Base-by-base conservation (phyloP, 2,113 vertebrate species). In the Stegostoma tigrinum region DNA sequence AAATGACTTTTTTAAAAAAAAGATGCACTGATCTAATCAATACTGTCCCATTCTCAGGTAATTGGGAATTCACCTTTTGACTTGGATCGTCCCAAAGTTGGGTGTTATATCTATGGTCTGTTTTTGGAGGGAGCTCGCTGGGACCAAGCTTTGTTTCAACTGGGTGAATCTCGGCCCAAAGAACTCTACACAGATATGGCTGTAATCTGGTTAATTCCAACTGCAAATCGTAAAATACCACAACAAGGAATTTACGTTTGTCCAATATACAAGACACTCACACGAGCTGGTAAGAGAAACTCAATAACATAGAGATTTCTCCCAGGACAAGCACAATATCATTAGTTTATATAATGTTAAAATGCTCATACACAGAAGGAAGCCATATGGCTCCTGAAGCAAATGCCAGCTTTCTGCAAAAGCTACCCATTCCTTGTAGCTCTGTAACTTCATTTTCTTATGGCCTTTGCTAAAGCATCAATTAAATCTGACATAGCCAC, bases 221-320 rank as follows among this genome's bases (percentile, higher is more conserved):
- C 97, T 2, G 72, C 98, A 70, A 97, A 98, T 96, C 97, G 97
- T 96, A 98, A 97, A 96, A 75, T 96, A 2, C 97, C 97, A 0
- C 55, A 96, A 38, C 97, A 97, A 0, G 97, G 98, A 96, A 96
- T 97, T 96, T 99, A 99, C 96, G 5, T 99, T 68, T 99, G 99
- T 96, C 98, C 98, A n/a, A 98, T 99, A 97, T 99, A 99, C 38
- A 99, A 99, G 97, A 99, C 99, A 0, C 98, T 99, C 83, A 98
- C 98, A 55, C 97, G 98, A 0, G 98, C 99, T 96, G 98, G 98
- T 99, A 97, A 64, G 97, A 67, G 4, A 66, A 93, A 67, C 64
- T 64, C 64, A 55, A 34, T 17, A 96, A 3, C 6, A 66, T n/a
- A n/a, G n/a, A n/a, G n/a, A n/a, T n/a, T n/a, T n/a, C n/a, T n/a